Conservation (phyloP, 2,797 vertebrate species). For the Megaceryle alcyon region DNA sequence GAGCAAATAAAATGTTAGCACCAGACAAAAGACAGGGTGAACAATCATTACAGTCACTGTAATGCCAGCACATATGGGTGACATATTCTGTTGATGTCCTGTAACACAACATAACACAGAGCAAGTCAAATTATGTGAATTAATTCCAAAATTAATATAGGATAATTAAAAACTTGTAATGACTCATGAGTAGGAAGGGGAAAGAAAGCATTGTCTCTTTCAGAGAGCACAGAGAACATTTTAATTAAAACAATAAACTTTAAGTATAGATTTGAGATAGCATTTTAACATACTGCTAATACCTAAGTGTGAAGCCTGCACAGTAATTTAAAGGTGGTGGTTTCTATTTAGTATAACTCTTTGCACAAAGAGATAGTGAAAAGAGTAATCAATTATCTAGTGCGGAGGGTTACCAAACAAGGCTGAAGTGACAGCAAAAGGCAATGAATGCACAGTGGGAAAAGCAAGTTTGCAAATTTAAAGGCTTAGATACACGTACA, state of each 20-base stretch:
- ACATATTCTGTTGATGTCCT: neutral
- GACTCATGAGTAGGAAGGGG: neutral
- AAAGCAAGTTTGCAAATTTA: slow-evolving; percentile 30
- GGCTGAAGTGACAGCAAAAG: slow-evolving; percentile 31
- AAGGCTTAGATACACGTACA: neutral
- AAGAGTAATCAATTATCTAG: slow-evolving; percentile 34
- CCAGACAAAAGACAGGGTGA: neutral
- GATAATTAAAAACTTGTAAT: slow-evolving; percentile 26
- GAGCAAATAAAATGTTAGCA: neutral
- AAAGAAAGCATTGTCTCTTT: neutral
- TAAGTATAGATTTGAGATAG: slow-evolving; percentile 11
- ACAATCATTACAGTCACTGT: neutral
- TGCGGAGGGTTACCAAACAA: neutral
- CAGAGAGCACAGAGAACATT: neutral
- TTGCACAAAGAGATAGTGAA: slow-evolving; percentile 46
- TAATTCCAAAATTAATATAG: neutral
- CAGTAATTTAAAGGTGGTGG: slow-evolving; percentile 47
- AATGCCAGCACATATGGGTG: neutral
- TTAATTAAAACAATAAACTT: slow-evolving; percentile 72
- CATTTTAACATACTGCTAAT: slow-evolving; percentile 9
- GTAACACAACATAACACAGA: neutral
- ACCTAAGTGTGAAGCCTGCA: neutral
- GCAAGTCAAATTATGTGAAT: neutral
- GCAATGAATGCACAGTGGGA: neutral
- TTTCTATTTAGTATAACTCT: slow-evolving; percentile 39